These are phyloP conservation scores for Elanus axillaris DNA, from an alignment of 2,113 vertebrate genomes.

Conservation along the genomic window DNA sequence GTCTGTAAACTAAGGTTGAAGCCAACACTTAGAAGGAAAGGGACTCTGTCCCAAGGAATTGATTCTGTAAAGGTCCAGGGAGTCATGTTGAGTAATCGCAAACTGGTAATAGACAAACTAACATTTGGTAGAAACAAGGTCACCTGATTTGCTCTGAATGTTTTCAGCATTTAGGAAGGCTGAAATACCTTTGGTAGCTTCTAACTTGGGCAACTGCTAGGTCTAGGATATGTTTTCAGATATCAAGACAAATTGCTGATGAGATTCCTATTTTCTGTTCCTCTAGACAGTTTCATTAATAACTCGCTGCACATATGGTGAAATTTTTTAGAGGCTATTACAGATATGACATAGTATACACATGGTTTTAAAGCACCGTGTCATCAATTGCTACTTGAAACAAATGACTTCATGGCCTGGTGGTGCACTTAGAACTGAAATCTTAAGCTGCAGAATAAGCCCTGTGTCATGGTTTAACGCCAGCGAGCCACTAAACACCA, in stretches of 20 bases:
- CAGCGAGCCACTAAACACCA: too few species aligned
- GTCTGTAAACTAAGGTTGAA: background rate
- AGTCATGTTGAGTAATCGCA: background rate
- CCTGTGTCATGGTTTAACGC: too few species aligned
- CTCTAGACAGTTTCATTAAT: background rate
- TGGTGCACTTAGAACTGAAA: background rate
- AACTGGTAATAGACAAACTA: background rate
- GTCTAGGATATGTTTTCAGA: background rate
- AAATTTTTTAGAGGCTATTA: background rate
- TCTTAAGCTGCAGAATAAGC: background rate
- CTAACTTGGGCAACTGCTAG: background rate
- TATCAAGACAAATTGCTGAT: background rate
- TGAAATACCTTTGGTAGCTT: background rate
- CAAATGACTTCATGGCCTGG: background rate
- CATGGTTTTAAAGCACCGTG: background rate
- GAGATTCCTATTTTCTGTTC: background rate
- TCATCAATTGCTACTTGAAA: background rate
- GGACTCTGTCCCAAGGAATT: background rate
- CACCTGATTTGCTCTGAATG: background rate
- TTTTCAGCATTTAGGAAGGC: background rate
- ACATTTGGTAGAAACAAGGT: background rate
- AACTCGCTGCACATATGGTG: background rate
- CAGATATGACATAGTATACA: background rate
- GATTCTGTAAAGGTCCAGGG: background rate
- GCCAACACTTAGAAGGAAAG: background rate